These are phyloP conservation scores for Cladopsammia gracilis DNA, from an alignment of 64 coral and sea anemone genomes.

Conservation along the genomic window DNA sequence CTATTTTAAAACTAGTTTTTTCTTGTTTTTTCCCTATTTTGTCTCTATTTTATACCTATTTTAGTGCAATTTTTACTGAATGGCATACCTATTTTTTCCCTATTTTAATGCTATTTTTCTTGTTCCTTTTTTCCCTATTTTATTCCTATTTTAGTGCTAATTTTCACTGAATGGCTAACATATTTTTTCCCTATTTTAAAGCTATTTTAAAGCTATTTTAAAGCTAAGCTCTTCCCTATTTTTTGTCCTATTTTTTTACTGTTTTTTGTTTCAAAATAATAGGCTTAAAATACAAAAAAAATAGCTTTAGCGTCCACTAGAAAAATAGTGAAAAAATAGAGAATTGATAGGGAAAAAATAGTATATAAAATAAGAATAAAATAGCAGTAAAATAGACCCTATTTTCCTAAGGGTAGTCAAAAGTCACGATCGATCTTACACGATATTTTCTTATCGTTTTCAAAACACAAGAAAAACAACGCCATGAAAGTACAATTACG, in stretches of 20 bases:
- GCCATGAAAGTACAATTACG: no score
- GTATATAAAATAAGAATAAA: constrained; percentile 15
- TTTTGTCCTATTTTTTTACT: constrained; percentile 26
- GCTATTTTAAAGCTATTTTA: constrained; percentile 49
- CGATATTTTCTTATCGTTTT: no score
- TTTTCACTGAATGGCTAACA: background rate
- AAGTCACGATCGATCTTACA: no score
- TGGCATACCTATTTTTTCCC: constrained; percentile 10
- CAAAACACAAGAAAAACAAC: no score
- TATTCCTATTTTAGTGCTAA: constrained; percentile 34
- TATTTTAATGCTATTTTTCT: constrained; percentile 44
- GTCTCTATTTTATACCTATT: constrained; percentile 3
- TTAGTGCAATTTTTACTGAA: background rate
- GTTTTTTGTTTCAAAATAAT: constrained; percentile 61
- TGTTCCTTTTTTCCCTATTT: constrained; percentile 18
- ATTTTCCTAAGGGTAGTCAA: constrained; percentile 22
- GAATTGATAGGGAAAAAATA: constrained; percentile 26
- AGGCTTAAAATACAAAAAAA: constrained; percentile 37
- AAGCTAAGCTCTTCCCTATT: no score
- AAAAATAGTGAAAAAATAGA: constrained; percentile 39
- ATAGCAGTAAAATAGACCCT: constrained; percentile 41
- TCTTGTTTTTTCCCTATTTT: no score
- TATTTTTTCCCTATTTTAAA: constrained; percentile 45
- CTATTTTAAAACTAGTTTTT: no score
- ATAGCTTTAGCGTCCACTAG: constrained; percentile 9